Percentiles rank a stretch among this genome's conserved stretches.
Conservation (phyloP, 2,888 invertebrate species). For the Portevinia maculata region DNA sequence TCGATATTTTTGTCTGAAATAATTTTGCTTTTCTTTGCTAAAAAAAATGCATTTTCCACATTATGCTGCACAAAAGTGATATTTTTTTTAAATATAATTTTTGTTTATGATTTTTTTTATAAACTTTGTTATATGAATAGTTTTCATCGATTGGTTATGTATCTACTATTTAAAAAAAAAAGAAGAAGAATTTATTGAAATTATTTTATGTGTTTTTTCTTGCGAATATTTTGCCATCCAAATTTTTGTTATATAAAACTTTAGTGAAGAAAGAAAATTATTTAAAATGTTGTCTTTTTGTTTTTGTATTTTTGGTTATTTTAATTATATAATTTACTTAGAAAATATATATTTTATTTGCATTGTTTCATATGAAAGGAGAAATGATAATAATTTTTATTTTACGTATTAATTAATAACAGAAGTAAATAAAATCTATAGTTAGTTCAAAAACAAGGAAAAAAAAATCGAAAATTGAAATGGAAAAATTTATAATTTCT, state of each 20-base stretch:
- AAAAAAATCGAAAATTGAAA: slow-evolving; percentile 47
- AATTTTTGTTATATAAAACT: slow-evolving; percentile 53
- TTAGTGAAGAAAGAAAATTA: slow-evolving; percentile 33
- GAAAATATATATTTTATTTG: slow-evolving; percentile 13
- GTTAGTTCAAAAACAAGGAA: slow-evolving; percentile 55
- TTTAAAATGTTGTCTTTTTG: slow-evolving; percentile 56
- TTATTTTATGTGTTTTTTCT: slow-evolving; percentile 31
- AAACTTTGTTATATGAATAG: slow-evolving; percentile 61
- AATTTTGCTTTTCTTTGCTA: slow-evolving; percentile 15
- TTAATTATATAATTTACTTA: slow-evolving; percentile 19
- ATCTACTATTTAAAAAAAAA: slow-evolving; percentile 26
- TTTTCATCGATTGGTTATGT: slow-evolving; percentile 66
- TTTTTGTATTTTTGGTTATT: slow-evolving; percentile 36
- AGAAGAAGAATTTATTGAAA: slow-evolving; percentile 35
- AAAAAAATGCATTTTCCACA: slow-evolving; percentile 40
- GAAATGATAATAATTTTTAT: slow-evolving; percentile 45
- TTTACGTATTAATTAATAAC: slow-evolving; percentile 57
- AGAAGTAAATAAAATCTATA: slow-evolving; percentile 43
- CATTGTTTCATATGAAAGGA: slow-evolving; percentile 40
- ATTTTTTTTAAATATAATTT: slow-evolving; percentile 66
- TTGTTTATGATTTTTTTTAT: slow-evolving; percentile 69
- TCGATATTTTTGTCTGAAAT: slow-evolving; percentile 38
- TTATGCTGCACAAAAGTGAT: slow-evolving; percentile 67
- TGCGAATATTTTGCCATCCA: slow-evolving; percentile 55
- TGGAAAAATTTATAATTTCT: slow-evolving; percentile 72